phyloP scores from a whole-genome alignment of 2,113 vertebrate species.

The Leptosomus discolor region DNA sequence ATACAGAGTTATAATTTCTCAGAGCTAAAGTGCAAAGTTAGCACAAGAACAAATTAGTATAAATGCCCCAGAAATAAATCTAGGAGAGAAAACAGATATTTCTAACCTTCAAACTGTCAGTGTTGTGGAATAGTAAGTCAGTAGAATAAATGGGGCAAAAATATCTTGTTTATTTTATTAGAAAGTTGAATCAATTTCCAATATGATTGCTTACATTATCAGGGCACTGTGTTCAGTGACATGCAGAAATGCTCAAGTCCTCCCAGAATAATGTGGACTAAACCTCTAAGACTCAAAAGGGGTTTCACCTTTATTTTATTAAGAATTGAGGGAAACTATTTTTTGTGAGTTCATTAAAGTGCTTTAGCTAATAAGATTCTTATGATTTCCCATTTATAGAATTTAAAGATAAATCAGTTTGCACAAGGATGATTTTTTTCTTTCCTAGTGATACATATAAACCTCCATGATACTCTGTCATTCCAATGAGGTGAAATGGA shows the following conservation, averaged over 20 bases:
- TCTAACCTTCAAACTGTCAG: not conserved
- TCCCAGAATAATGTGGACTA: not conserved
- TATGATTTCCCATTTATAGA: not conserved
- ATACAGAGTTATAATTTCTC: not conserved
- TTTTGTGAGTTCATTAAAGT: not conserved
- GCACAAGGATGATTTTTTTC: not conserved
- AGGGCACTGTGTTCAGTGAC: not conserved
- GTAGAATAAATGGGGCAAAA: not conserved
- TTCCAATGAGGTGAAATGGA: not conserved
- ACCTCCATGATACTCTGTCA: not conserved
- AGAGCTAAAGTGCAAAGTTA: not conserved
- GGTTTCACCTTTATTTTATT: not conserved
- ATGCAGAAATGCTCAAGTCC: not conserved
- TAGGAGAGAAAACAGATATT: not conserved
- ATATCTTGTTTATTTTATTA: not conserved
- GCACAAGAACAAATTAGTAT: not conserved
- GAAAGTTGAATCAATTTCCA: not conserved
- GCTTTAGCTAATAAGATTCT: not conserved
- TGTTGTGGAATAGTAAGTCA: not conserved
- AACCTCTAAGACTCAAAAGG: not conserved
- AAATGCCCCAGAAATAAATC: not conserved
- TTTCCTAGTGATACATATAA: not conserved
- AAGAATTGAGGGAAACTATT: not conserved
- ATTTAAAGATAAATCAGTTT: not conserved
- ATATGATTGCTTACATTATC: not conserved